Conservation (phyloP, 2,113 vertebrate genomes). For the Ameiurus melas region DNA sequence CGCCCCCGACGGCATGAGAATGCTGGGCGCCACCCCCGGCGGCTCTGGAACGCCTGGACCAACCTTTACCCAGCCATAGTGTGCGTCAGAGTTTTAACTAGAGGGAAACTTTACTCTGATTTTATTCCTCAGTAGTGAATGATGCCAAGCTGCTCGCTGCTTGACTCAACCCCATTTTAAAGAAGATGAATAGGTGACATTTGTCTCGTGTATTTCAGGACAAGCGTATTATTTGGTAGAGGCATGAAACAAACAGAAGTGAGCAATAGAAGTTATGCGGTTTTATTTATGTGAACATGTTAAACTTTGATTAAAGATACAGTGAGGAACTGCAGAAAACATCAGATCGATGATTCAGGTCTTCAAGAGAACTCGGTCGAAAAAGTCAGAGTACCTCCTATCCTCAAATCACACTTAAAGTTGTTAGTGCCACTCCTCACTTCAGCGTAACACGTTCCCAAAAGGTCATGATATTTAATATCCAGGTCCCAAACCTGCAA, state of each 20-base stretch:
- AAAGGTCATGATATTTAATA: background rate
- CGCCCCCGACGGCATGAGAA: too few species aligned
- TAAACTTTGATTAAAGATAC: too few species aligned
- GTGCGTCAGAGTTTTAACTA: too few species aligned
- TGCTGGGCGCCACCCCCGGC: too few species aligned
- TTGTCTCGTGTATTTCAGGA: background rate
- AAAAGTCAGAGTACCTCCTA: background rate
- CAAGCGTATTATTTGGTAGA: background rate
- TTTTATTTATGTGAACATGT: too few species aligned
- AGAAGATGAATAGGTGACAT: background rate
- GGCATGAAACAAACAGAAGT: background rate
- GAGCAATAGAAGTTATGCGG: background rate
- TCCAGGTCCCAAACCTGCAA: slow-evolving; percentile 39
- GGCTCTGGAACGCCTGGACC: too few species aligned
- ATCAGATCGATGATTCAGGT: background rate
- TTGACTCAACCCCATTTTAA: background rate
- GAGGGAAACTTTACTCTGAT: too few species aligned
- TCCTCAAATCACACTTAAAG: background rate
- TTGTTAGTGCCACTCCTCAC: background rate
- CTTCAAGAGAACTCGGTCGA: background rate
- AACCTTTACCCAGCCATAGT: too few species aligned
- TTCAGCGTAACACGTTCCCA: background rate
- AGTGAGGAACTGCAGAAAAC: too few species aligned
- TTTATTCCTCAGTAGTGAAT: too few species aligned
- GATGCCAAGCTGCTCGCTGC: background rate